Conservation (phyloP, 2,113 vertebrate genomes). For the Notechis scutatus region DNA sequence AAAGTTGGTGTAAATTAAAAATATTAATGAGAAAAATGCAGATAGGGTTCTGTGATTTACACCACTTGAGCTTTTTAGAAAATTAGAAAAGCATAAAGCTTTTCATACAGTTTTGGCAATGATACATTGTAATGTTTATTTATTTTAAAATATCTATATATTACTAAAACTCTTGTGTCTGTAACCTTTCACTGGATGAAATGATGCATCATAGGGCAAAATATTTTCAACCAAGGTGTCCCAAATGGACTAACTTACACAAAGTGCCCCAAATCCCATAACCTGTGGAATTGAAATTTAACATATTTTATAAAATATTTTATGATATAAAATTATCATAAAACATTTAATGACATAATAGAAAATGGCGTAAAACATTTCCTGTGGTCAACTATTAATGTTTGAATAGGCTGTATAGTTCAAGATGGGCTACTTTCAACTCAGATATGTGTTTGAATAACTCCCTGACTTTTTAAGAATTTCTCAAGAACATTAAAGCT, state of each 20-base stretch:
- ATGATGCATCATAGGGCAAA: not conserved
- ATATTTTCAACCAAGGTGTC: not conserved
- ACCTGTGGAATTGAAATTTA: not conserved
- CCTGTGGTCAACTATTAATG: too few relatives aligned
- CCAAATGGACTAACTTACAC: not conserved
- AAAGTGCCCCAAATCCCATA: not conserved
- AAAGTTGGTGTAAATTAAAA: constrained; percentile 15
- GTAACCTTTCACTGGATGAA: not conserved
- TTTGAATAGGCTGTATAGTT: too few relatives aligned
- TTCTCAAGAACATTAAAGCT: not conserved
- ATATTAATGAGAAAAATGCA: not conserved
- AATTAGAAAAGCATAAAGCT: not conserved
- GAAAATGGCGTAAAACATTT: not conserved
- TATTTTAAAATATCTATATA: not conserved
- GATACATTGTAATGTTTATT: not conserved
- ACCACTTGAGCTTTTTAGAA: not conserved
- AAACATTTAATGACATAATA: not conserved
- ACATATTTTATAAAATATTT: not conserved
- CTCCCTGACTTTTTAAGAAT: too few relatives aligned
- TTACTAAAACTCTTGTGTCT: not conserved
- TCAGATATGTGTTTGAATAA: too few relatives aligned
- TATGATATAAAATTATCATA: not conserved
- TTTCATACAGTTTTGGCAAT: not conserved
- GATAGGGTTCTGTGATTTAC: not conserved
- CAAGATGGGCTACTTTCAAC: too few relatives aligned